Conservation (phyloP, 2,113 vertebrate species). For the Nothobranchius furzeri region DNA sequence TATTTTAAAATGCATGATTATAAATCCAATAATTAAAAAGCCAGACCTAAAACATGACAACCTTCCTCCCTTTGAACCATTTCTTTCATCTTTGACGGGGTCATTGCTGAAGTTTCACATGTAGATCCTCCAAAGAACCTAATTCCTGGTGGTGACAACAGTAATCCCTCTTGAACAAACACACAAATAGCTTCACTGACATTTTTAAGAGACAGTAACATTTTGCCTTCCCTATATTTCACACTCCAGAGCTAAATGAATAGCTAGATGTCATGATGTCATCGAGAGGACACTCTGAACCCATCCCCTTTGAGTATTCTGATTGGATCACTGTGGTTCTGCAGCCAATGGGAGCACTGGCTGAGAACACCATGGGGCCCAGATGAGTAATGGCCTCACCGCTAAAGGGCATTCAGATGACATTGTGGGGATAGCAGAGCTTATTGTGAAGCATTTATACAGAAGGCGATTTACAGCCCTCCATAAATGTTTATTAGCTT, state of each 20-base stretch:
- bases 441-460: constrained; percentile 76
- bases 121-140: neutral
- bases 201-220: constrained; percentile 57
- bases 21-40: no score
- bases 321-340: constrained; percentile 50
- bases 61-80: neutral
- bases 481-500: constrained; percentile 84
- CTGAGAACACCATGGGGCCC: constrained; percentile 26
- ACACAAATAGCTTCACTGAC: constrained; percentile 25
- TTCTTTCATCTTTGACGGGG: neutral
- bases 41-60: no score
- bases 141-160: constrained; percentile 26
- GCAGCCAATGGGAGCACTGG: constrained; percentile 45
- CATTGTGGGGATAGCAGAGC: constrained; percentile 77
- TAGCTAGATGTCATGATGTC: constrained; percentile 53
- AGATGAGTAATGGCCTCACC: constrained; percentile 65
- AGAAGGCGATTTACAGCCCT: constrained; percentile 75
- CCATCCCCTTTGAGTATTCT: constrained; percentile 17
- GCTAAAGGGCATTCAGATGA: constrained; percentile 76
- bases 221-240: constrained; percentile 41
- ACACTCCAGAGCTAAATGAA: constrained; percentile 53
- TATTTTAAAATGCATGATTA: no score
- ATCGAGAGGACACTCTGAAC: constrained; percentile 38
- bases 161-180: constrained; percentile 28
- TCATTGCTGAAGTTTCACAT: neutral